Evolutionary conservation across 2,888 invertebrate genomes (phyloP), one percentile per base, ranked within the genome.

Genomic region (Plutella xylostella): DNA sequence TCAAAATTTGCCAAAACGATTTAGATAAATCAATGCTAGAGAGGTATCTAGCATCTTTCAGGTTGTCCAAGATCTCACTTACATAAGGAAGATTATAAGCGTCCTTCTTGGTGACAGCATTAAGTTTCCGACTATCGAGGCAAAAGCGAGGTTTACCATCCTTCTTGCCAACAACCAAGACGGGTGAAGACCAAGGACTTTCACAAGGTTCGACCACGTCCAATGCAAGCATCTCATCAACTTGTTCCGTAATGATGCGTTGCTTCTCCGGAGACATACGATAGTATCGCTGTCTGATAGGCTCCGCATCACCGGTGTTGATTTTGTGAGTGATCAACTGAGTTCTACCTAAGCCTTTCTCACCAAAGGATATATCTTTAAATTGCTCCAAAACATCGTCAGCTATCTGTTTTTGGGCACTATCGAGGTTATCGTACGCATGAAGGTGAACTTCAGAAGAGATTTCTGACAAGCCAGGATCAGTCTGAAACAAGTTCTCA

Each of bases 231-330:
- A 30, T 9, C n/a, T 35, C 42, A 21, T n/a, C 15, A n/a, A 33
- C n/a, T 31, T 25, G 11, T 38, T 9, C 22, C 2, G 15, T 14
- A n/a, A n/a, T n/a, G 2, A 49, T 49, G 5, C 43, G 25, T 34
- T 49, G 50, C 38, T 53, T 53, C 37, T 50, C 52, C 1, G 52
- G 53, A 3, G 55, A 53, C 41, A 55, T 41, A 1, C 51, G 15
- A 28, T 53, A 53, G 19, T 47, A 50, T 7, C 55, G 35, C 19
- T 56, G 55, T 7, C 51, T 25, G n/a, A 57, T 52, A 11, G 56
- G 56, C n/a, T n/a, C 4, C 5, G 49, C 28, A 22, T 55, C 47
- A 0, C 56, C 57, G 3, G 58, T 59, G 42, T 57, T 49, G 12
- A 57, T 59, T 0, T 15, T 33, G 40, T 59, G 57, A 1, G 31